Evolutionary conservation across 2,888 invertebrate species (phyloP).

Genomic region (Orthosia gracilis): DNA sequence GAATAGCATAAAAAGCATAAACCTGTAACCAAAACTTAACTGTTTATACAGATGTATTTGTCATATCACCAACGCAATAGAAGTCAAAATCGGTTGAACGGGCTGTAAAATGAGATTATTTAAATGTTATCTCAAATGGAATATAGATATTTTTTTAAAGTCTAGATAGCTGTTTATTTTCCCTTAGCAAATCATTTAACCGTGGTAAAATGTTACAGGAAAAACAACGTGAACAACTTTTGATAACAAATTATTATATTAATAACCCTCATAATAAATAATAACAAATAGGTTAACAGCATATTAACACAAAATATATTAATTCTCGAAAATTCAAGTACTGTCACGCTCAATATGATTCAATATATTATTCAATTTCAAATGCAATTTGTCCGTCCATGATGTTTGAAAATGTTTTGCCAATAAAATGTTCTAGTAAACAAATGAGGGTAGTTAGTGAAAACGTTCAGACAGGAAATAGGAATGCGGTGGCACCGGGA

Average conservation of each 20-base stretch:
- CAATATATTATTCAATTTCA: slow-evolving; percentile 25
- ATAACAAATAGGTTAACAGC: slow-evolving; percentile 12
- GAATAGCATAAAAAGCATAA: no score
- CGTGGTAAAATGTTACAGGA: no score
- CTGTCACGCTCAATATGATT: neutral
- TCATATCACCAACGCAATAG: no score
- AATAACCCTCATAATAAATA: neutral
- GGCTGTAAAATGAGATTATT: no score
- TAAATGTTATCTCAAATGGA: no score
- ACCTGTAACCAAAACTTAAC: no score
- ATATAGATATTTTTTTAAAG: no score
- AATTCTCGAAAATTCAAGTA: neutral
- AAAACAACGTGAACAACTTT: neutral
- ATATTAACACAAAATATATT: neutral
- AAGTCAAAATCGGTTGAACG: no score
- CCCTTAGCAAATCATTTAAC: no score
- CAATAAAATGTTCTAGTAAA: slow-evolving; percentile 62
- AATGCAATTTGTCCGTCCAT: slow-evolving; percentile 27
- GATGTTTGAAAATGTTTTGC: slow-evolving; percentile 21
- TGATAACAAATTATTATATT: neutral
- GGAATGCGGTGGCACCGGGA: slow-evolving; percentile 62
- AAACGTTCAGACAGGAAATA: slow-evolving; percentile 69
- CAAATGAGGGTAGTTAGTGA: slow-evolving; percentile 69
- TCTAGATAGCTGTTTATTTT: no score
- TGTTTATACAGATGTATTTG: no score